A percentile compares a stretch with the other conserved stretches of the same genome.
phyloP scores from a whole-genome alignment of 1,140 invertebrate species.

The Bombus pascuorum region DNA sequence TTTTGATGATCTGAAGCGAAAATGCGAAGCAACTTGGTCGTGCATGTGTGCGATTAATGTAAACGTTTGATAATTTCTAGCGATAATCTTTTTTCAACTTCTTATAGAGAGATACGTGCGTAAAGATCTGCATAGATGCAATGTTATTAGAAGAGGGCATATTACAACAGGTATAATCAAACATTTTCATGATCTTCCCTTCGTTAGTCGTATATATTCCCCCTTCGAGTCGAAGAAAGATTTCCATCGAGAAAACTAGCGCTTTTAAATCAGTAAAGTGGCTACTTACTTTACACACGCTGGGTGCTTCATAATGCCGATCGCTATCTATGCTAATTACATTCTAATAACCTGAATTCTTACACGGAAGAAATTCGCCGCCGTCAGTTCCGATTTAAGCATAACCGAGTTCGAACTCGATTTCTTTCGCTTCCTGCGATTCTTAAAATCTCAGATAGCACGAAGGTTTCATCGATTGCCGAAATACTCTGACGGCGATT shows the following conservation, averaged over 20 bases:
- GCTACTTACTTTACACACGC: not conserved
- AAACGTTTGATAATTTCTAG: not conserved
- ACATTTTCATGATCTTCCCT: too few relatives aligned
- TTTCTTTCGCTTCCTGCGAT: not conserved
- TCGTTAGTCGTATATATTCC: too few relatives aligned
- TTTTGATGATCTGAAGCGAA: too few relatives aligned
- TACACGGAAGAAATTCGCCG: not conserved
- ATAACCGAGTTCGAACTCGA: not conserved
- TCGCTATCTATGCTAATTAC: not conserved
- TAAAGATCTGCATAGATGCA: too few relatives aligned
- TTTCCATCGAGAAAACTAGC: too few relatives aligned
- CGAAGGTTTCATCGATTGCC: accelerated
- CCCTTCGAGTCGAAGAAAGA: too few relatives aligned
- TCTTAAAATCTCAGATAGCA: not conserved
- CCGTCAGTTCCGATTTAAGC: not conserved
- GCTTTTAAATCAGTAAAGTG: too few relatives aligned
- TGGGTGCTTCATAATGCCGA: not conserved
- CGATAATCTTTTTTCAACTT: not conserved
- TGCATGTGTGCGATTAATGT: not conserved
- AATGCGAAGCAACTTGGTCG: too few relatives aligned
- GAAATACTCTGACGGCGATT: too few relatives aligned
- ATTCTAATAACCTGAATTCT: conserved; percentile 13
- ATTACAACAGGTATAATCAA: too few relatives aligned
- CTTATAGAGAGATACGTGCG: not conserved
- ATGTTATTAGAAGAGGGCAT: too few relatives aligned